Base-by-base conservation (phyloP, 2,888 invertebrate genomes). In the Melipona beecheii region DNA sequence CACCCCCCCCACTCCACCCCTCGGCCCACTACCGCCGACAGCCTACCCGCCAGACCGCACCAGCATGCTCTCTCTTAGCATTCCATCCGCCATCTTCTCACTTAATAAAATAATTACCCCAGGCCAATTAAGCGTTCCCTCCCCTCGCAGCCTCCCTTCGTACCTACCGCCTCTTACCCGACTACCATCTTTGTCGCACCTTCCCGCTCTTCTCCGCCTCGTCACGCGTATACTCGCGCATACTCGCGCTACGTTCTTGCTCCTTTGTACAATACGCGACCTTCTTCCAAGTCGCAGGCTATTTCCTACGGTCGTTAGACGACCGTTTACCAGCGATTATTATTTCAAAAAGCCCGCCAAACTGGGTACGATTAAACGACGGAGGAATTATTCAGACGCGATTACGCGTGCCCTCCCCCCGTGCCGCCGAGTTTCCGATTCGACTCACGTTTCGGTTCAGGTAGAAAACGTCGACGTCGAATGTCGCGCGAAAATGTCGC, bases 101-200 rank as follows among this genome's bases (percentile, higher is more conserved):
- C 94, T 94, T 94, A 94, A 94, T 94, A 94, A 94, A 94, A 94
- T 94, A 94, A 94, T 94, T 94, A 94, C 93, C 93, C 92, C 87
- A 90, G 93, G 93, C 93, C 93, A 94, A 94, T 94, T 94, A 94
- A 92, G 92, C 91, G 89, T 87, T 88, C 91, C 89, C 90, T 87
- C 90, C 88, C 79, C 81, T 64, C 49, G 74, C 52, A 64, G 52
- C 49, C 66, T n/a, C n/a, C 66, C 68, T 71, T 58, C 31, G 24
- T 60, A 75, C 43, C 77, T 58, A 17, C 21, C 24, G 50, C 50
- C 4, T 58, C 58, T 0, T 43, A 31, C 11, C 43, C 19, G 21
- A 4, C 36, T 13, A 36, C 64, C 19, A 27, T 64, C 27, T 21
- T 62, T 17, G 31, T 64, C 64, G 5, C 64, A 64, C 64, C 31